phyloP scores from a whole-genome alignment of 2,888 invertebrate genomes.

The Dione juno region DNA sequence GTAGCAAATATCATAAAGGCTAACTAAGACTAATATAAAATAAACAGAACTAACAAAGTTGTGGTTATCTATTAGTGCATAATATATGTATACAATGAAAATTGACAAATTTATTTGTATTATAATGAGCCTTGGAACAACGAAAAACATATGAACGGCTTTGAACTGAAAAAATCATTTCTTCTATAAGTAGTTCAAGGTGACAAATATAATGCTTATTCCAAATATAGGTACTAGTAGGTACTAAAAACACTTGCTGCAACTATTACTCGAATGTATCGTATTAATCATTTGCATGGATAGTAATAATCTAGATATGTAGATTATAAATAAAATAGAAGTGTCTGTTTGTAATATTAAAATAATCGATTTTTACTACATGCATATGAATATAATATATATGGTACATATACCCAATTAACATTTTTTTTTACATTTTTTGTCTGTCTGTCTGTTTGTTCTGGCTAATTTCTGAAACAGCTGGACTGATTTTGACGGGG shows the following conservation, averaged over 20 bases:
- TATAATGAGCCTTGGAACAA: slow-evolving; percentile 7
- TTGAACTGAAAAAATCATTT: slow-evolving; percentile 18
- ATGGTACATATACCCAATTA: too few relatives aligned
- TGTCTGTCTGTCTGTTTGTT: too few relatives aligned
- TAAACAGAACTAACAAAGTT: not conserved
- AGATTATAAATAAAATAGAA: too few relatives aligned
- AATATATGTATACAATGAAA: too few relatives aligned
- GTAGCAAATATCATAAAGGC: too few relatives aligned
- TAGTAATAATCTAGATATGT: not conserved
- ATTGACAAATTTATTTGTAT: not conserved
- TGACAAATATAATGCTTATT: not conserved
- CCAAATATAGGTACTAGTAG: not conserved
- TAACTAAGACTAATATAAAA: not conserved
- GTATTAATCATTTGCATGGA: not conserved
- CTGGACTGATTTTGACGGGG: too few relatives aligned
- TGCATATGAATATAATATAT: too few relatives aligned
- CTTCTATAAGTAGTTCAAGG: slow-evolving; percentile 27
- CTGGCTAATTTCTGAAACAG: too few relatives aligned
- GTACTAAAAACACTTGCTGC: not conserved
- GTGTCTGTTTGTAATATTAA: too few relatives aligned
- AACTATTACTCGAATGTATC: not conserved
- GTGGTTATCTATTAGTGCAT: too few relatives aligned
- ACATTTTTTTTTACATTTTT: too few relatives aligned
- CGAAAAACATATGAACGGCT: not conserved
- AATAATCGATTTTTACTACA: too few relatives aligned